Evolutionary conservation across 92 coral and sea anemone genomes (phyloP), one percentile per base, ranked within the genome.

Genomic region (Palythoa grandis): DNA sequence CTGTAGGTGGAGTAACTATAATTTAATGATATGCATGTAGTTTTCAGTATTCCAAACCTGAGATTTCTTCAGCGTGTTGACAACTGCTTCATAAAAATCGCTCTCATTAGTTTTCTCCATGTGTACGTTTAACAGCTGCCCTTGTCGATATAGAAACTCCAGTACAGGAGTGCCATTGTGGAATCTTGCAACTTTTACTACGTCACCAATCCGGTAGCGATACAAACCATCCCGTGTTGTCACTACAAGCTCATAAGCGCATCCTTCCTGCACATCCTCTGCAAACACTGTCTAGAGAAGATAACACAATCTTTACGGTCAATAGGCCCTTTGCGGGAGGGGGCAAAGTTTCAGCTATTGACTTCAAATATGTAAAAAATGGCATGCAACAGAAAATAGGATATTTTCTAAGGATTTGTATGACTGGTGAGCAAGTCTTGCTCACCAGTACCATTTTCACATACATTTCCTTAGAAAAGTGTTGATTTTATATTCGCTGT

Each of bases 141-240:
- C 92, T 14, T 89, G 92, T n/a, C 92, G 92, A 58, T 89, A 89
- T 52, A 84, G 86, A 77, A 85, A 89, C 70, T 89, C 92, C 8
- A 89, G 79, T 23, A 89, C 92, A 0, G 92, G 92, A 35, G 88
- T 77, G 15, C 66, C 82, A 86, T 85, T 89, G 57, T 89, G 86
- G 65, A 89, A 89, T 72, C 92, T 84, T 43, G 82, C 82, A 29
- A 89, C 52, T 84, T 72, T 89, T 20, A 89, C 89, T 0, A 89
- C 92, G 78, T 89, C 92, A 52, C 92, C 92, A 2, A 89, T 70
- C 72, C 92, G 79, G 86, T 85, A 89, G 52, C 92, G 92, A 66
- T 89, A 89, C 86, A 89, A 37, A 61, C 89, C 92, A 53, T 88
- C 67, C 13, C 74, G 86, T 14, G 82, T 89, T 60, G 92, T 89